A percentile compares a stretch with the other conserved stretches of the same genome.
These are phyloP conservation scores for Mystacornis crossleyi DNA, from an alignment of 2,113 vertebrate species.

Conservation along the genomic window DNA sequence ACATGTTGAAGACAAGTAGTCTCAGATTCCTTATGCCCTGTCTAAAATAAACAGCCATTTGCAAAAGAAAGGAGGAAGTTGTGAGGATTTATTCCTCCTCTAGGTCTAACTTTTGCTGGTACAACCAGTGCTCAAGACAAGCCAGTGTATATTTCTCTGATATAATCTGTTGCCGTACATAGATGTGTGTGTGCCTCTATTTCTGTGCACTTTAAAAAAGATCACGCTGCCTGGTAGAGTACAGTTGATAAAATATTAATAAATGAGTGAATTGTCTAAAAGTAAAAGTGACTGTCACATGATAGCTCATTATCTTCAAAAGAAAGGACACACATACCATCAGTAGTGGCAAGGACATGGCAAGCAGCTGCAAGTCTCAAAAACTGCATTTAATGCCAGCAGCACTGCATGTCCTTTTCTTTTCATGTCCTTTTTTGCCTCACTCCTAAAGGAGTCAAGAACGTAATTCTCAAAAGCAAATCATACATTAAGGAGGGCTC, in stretches of 20 bases:
- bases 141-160: not conserved
- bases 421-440: not conserved
- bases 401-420: not conserved
- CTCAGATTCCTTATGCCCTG: not conserved
- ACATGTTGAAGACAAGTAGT: not conserved
- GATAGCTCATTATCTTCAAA: not conserved
- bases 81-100: not conserved
- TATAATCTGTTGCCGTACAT: not conserved
- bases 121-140: not conserved
- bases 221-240: not conserved
- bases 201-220: not conserved
- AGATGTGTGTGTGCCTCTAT: not conserved
- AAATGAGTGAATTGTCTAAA: not conserved
- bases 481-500: not conserved
- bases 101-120: not conserved
- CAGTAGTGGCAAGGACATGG: not conserved
- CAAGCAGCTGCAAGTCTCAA: rapidly evolving
- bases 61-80: not conserved
- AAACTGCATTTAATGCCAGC: not conserved
- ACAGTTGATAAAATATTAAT: not conserved
- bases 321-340: not conserved
- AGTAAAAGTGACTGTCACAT: not conserved
- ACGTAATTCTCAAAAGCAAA: not conserved
- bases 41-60: not conserved
- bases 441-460: not conserved